Evolutionary conservation across 2,888 invertebrate species (phyloP), one percentile per base, ranked within the genome.

Genomic region (Lycophotia porphyrea): DNA sequence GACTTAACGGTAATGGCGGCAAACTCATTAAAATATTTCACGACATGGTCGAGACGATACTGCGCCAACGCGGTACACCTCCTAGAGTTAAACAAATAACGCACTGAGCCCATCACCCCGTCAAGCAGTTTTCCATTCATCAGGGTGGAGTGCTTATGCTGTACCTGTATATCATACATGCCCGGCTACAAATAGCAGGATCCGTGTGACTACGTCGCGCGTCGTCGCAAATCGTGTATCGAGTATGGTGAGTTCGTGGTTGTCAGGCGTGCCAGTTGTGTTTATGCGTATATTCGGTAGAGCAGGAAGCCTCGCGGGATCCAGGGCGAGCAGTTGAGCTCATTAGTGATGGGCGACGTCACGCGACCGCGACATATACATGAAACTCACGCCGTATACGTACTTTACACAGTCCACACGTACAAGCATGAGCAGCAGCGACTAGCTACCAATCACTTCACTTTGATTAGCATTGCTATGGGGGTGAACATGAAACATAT

Each of bases 251-350:
- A 24, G 44, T 55, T 34, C 47, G 74, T 39, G 44, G 36, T 55
- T 18, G 73, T 13, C 39, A 52, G 27, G 27, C 34, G 39, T 49
- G 34, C 42, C 34, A 69, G 34, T 27, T 63, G 39, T 61, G 55
- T 60, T 13, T 24, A 27, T 34, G 47, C 11, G 63, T 42, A 65
- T 44, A 63, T 80, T 77, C 52, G 77, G 71, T 66, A 58, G 65
- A 73, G 66, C 74, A 76, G 81, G 84, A 82, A 86, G 74, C 88
- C 87, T 49, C 74, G 68, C 75, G 66, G 58, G 67, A 86, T 81
- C 73, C 83, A 77, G 81, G 79, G 80, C 78, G 73, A 81, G 69
- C 79, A 74, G 72, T 78, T 84, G 81, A 83, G 86, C 84, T 88
- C 78, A 82, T 88, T 88, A 87, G 76, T 70, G 63, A 44, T 18